Evolutionary conservation across 2,888 invertebrate genomes (phyloP), one percentile per base, ranked within the genome.

Genomic region (Galeopsomyia nigrocyanea): DNA sequence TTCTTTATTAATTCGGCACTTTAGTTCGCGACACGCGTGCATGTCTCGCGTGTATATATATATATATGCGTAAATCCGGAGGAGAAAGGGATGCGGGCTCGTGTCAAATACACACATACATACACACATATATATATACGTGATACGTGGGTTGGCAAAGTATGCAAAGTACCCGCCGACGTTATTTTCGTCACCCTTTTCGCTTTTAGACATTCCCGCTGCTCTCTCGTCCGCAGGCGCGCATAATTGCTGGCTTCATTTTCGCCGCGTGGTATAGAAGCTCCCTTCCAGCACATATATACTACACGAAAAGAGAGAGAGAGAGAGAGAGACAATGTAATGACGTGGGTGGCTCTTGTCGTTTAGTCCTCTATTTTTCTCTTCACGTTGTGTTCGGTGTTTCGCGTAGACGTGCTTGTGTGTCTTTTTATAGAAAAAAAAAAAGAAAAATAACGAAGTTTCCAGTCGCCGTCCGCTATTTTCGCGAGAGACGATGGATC

Each of bases 101-200:
- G 39, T 39, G 39, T 39, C 39, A 10, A n/a, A n/a, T n/a, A n/a
- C n/a, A n/a, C n/a, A n/a, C n/a, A n/a, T n/a, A n/a, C n/a, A n/a
- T n/a, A n/a, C n/a, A n/a, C n/a, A n/a, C n/a, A n/a, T n/a, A n/a
- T n/a, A n/a, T n/a, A n/a, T 7, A 39, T 10, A 10, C 13, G 13
- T 10, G 39, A 26, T 39, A 39, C 39, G 39, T 39, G 7, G 39
- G 7, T 10, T 10, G 39, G 58, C 63, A 63, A 5, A 66, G 67
- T 72, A 78, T 77, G 77, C 77, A 76, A 78, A 78, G 77, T 51
- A 77, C 78, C 77, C 78, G 77, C 77, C 60, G 60, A 66, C 56
- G 66, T 71, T 71, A 71, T 71, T 71, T 71, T 65, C 70, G 70
- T 70, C 70, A 57, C 70, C 58, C 64, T 68, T 39, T 68, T 62